phyloP scores from a whole-genome alignment of 2,797 vertebrate species.

The Acropternis orthonyx region DNA sequence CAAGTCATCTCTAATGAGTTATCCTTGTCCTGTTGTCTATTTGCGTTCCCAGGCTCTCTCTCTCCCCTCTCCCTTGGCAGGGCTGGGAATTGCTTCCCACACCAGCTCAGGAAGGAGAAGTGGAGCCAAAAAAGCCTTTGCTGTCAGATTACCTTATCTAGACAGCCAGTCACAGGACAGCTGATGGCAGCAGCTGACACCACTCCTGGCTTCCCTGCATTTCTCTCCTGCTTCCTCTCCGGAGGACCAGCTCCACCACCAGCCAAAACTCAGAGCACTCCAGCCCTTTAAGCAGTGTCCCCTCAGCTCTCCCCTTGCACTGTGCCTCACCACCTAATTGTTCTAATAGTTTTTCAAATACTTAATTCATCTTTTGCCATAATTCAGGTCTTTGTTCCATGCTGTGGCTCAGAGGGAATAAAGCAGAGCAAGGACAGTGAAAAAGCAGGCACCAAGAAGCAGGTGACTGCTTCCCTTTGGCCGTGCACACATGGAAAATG shows the following conservation, averaged over 20 bases:
- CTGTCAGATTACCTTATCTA: background rate
- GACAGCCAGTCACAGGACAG: background rate
- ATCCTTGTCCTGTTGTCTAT: background rate
- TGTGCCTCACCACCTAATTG: background rate
- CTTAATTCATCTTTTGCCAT: background rate
- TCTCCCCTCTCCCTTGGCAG: background rate
- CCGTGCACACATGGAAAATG: background rate
- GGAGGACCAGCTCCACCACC: background rate
- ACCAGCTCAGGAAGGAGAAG: background rate
- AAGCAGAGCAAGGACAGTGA: background rate
- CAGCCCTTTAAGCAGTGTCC: rapidly evolving
- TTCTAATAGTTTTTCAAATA: background rate
- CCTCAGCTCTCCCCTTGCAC: background rate
- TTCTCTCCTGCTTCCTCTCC: background rate
- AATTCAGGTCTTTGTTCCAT: background rate
- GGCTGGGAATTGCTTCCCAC: background rate
- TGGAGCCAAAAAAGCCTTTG: background rate
- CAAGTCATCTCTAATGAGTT: background rate
- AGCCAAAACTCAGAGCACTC: background rate
- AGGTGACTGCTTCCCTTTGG: background rate
- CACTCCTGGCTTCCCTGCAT: background rate
- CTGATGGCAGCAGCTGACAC: background rate
- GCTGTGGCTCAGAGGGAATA: background rate
- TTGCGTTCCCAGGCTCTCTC: background rate
- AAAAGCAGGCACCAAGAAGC: background rate